Evolutionary conservation across 2,797 vertebrate genomes (phyloP).

Genomic region (Heteromormyrus szaboi): DNA sequence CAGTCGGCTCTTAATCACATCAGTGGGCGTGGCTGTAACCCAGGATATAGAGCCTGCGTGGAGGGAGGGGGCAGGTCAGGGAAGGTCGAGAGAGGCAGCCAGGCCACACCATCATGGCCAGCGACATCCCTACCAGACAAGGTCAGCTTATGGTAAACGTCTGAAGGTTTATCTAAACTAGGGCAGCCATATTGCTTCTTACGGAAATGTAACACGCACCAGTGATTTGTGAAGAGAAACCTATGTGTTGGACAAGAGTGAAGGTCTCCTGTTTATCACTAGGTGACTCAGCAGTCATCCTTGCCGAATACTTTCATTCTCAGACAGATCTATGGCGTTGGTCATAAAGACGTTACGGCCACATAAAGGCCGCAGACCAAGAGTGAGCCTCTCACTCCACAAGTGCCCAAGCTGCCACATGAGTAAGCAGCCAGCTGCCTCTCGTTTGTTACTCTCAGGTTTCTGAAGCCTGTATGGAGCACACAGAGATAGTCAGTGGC

Average conservation of each 20-base stretch:
- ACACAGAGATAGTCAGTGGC: neutral
- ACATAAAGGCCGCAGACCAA: neutral
- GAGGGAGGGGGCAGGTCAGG: neutral
- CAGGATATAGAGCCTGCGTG: slow-evolving; percentile 86
- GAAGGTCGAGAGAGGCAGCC: neutral
- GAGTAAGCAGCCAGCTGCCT: neutral
- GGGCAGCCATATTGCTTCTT: neutral
- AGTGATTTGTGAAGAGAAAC: neutral
- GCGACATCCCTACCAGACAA: neutral
- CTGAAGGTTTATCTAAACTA: neutral
- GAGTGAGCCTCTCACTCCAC: neutral
- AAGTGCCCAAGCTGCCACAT: neutral
- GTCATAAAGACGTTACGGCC: neutral
- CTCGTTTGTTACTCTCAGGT: neutral
- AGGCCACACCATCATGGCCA: neutral
- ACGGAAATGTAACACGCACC: neutral
- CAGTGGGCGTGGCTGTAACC: slow-evolving; percentile 85
- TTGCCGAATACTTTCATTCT: neutral
- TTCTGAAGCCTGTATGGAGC: neutral
- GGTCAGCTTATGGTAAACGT: neutral
- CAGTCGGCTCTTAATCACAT: slow-evolving; percentile 90
- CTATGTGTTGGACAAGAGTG: neutral
- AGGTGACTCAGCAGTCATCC: neutral
- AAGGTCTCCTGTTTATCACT: neutral
- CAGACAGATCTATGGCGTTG: neutral